A percentile compares a stretch with the other conserved stretches of the same genome.
Evolutionary conservation across 1,140 invertebrate genomes (phyloP).

Genomic region (Cotesia chilonis): DNA sequence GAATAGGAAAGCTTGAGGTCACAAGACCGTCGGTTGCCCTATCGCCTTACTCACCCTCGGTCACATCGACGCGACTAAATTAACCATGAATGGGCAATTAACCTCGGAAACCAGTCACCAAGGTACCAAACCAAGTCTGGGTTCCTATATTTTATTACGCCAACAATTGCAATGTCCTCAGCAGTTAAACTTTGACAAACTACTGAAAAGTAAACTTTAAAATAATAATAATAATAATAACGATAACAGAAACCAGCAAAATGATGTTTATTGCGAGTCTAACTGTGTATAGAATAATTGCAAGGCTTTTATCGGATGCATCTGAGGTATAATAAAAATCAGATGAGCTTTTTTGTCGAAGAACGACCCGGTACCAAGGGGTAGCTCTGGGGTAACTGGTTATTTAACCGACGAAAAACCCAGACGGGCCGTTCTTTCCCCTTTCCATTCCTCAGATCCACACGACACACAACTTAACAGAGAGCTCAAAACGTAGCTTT

Average conservation of each 20-base stretch:
- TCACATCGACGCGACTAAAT: slow-evolving; percentile 53
- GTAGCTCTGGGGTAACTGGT: slow-evolving; percentile 18
- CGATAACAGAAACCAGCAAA: neutral
- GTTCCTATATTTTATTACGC: neutral
- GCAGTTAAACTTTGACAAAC: too few species aligned
- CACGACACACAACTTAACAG: neutral
- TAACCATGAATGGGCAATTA: slow-evolving; percentile 65
- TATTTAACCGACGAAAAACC: slow-evolving; percentile 27
- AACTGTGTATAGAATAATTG: slow-evolving; percentile 17
- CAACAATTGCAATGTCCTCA: too few species aligned
- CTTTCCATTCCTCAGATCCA: neutral
- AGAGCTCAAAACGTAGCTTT: neutral
- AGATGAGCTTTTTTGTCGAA: slow-evolving; percentile 36
- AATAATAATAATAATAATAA: neutral
- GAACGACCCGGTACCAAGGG: slow-evolving; percentile 36
- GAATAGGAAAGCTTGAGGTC: slow-evolving; percentile 15
- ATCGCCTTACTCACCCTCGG: slow-evolving; percentile 49
- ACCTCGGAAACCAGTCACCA: slow-evolving; percentile 46
- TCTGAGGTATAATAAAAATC: slow-evolving; percentile 36
- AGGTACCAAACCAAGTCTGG: neutral
- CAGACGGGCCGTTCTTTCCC: slow-evolving; percentile 11
- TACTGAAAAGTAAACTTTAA: neutral
- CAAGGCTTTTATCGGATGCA: slow-evolving; percentile 32
- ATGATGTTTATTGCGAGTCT: neutral
- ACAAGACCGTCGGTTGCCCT: slow-evolving; percentile 38